phyloP scores from a whole-genome alignment of 2,888 invertebrate species.

The Artemia sp. region DNA sequence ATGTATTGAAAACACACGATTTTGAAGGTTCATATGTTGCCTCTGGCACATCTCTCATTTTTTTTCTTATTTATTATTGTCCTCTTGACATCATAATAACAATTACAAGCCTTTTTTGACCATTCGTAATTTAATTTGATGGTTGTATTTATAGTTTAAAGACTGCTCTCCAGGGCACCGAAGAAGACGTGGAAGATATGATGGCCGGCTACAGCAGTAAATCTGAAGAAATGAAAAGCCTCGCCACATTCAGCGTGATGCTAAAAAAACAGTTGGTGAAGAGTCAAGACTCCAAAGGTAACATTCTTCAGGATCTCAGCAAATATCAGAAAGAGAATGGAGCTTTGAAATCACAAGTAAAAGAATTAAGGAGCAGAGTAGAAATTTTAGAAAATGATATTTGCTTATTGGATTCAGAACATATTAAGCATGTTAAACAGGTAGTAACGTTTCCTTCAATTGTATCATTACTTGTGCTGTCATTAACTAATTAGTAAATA shows the following conservation, averaged over 20 bases:
- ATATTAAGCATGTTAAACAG: neutral
- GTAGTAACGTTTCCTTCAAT: neutral
- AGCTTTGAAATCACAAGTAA: neutral
- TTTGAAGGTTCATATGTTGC: too few relatives aligned
- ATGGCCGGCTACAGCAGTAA: neutral
- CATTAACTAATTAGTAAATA: too few relatives aligned
- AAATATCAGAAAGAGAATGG: constrained; percentile 4
- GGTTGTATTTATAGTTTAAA: neutral
- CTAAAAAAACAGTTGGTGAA: constrained; percentile 4
- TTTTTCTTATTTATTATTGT: too few relatives aligned
- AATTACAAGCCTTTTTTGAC: too few relatives aligned
- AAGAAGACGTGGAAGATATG: constrained; percentile 5
- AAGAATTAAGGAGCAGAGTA: neutral
- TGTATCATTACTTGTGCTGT: too few relatives aligned
- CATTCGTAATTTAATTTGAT: too few relatives aligned
- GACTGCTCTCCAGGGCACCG: neutral
- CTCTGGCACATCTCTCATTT: too few relatives aligned
- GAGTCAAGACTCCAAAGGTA: neutral
- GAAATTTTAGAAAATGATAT: constrained; percentile 1
- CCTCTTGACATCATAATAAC: too few relatives aligned
- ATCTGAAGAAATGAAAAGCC: constrained; percentile 13
- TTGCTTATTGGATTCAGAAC: neutral
- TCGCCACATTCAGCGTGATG: neutral
- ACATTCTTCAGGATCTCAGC: constrained; percentile 5
- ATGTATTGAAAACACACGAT: too few relatives aligned